Conservation (phyloP, 1,140 invertebrate species). For the Aethina tumida region DNA sequence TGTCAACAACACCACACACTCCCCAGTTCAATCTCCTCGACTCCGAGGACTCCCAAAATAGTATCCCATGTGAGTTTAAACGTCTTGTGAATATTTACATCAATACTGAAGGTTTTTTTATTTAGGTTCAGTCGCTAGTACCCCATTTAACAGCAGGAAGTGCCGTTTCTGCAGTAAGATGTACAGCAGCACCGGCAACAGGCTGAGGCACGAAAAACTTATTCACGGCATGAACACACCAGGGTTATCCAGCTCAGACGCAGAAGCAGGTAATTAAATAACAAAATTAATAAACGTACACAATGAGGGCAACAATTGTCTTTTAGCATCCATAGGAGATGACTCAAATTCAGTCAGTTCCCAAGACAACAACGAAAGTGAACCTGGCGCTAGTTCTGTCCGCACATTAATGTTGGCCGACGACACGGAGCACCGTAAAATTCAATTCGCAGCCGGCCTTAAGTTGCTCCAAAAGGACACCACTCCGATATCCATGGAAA, state of each 20-base stretch:
- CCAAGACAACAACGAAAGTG: background rate
- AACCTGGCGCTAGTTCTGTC: background rate
- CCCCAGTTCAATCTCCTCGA: no score
- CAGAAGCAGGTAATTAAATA: no score
- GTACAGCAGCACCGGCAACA: slow-evolving; percentile 21
- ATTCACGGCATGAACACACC: slow-evolving; percentile 10
- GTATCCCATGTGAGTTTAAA: no score
- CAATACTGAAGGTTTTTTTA: no score
- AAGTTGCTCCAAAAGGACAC: slow-evolving; percentile 22
- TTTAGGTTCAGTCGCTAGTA: slow-evolving; percentile 5
- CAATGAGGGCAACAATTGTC: no score
- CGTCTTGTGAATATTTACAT: no score
- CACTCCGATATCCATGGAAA: slow-evolving; percentile 15
- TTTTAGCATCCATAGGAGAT: slow-evolving; percentile 9
- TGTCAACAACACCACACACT: slow-evolving; percentile 10
- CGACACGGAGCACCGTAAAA: slow-evolving; percentile 23
- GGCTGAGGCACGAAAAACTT: slow-evolving; percentile 13
- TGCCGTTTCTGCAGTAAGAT: slow-evolving; percentile 21
- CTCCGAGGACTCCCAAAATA: no score
- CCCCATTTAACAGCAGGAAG: no score
- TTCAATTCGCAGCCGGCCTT: slow-evolving; percentile 28
- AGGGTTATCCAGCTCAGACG: no score
- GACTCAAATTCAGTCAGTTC: slow-evolving; percentile 12
- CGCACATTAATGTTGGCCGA: background rate
- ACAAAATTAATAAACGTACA: no score